Evolutionary conservation across 2,797 vertebrate species (phyloP).

Genomic region (Melanotaenia parkinsoni): DNA sequence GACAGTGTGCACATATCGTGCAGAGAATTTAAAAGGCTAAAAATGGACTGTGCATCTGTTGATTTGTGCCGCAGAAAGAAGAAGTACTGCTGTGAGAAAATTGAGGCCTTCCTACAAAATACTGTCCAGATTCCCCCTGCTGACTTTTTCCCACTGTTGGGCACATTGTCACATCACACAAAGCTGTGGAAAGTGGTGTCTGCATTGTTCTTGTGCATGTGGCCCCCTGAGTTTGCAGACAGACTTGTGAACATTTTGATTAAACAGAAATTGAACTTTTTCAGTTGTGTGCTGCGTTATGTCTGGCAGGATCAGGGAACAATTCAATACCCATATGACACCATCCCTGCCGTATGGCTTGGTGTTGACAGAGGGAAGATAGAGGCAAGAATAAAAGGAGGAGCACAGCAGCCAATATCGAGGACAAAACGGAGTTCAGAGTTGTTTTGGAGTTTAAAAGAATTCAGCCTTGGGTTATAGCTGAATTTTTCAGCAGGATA

Average conservation of each 20-base stretch:
- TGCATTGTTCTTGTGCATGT: constrained; percentile 43
- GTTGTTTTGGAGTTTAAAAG: constrained; percentile 32
- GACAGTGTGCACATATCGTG: too few species aligned
- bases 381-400: constrained; percentile 49
- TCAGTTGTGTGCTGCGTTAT: constrained; percentile 33
- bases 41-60: background rate
- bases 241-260: constrained; percentile 57
- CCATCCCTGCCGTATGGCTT: constrained; percentile 52
- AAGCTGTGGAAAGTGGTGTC: constrained; percentile 33
- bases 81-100: constrained; percentile 29
- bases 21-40: background rate
- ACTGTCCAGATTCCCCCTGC: constrained; percentile 37
- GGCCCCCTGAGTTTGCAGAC: constrained; percentile 43
- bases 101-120: constrained; percentile 32
- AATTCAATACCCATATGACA: constrained; percentile 61
- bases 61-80: constrained; percentile 13
- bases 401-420: constrained; percentile 34
- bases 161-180: constrained; percentile 46
- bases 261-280: constrained; percentile 63
- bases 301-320: constrained; percentile 57
- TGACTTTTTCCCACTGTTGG: constrained; percentile 51
- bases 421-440: constrained; percentile 46
- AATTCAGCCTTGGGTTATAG: constrained; percentile 21
- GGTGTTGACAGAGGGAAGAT: constrained; percentile 54
- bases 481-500: constrained; percentile 26